phyloP scores from a whole-genome alignment of 2,113 vertebrate genomes.

The Sapajus apella region DNA sequence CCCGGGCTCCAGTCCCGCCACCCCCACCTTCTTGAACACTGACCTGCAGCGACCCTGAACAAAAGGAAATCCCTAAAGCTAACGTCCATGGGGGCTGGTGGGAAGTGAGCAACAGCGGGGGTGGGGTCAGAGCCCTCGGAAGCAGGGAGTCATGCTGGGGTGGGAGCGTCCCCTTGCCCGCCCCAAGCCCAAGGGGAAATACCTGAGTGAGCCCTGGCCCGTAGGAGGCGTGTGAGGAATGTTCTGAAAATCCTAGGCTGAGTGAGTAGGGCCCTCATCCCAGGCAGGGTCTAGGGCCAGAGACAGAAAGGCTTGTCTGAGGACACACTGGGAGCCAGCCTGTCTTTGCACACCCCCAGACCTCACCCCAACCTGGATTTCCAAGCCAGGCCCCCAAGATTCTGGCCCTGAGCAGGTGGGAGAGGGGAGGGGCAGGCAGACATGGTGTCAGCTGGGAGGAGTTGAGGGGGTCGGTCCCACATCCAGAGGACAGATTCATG shows the following conservation, averaged over 20 bases:
- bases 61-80: slow-evolving; percentile 67
- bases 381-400: accelerated
- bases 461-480: neutral
- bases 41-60: slow-evolving; percentile 71
- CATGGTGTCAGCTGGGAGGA: neutral
- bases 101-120: neutral
- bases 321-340: neutral
- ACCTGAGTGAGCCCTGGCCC: neutral
- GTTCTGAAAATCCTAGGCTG: neutral
- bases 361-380: neutral
- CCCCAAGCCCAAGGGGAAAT: neutral
- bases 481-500: neutral
- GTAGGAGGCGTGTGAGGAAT: neutral
- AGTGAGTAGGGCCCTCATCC: neutral
- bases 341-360: neutral
- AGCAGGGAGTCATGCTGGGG: slow-evolving; percentile 13
- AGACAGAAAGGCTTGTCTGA: neutral
- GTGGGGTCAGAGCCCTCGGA: neutral
- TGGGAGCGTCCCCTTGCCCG: neutral
- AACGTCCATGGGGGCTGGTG: slow-evolving; percentile 1
- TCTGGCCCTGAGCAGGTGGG: neutral
- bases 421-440: neutral
- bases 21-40: slow-evolving; percentile 65
- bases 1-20: neutral
- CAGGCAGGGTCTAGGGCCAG: neutral